These are phyloP conservation scores for Pantala flavescens DNA, from an alignment of 1,140 invertebrate species.

Conservation along the genomic window DNA sequence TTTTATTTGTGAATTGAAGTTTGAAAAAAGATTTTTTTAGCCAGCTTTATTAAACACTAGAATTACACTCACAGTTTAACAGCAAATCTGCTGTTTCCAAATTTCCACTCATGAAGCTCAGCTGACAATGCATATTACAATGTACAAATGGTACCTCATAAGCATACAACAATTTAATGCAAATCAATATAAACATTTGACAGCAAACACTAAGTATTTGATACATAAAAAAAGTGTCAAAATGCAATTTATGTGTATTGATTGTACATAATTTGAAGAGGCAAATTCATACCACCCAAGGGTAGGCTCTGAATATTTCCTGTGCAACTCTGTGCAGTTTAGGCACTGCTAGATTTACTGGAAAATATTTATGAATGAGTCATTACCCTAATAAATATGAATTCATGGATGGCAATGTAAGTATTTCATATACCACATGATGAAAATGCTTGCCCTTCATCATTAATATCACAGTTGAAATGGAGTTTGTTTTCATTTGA, in stretches of 20 bases:
- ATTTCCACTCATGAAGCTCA: conserved; percentile 1
- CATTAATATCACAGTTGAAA: conserved; percentile 9
- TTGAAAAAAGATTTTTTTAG: background rate
- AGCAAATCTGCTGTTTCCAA: background rate
- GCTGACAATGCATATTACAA: conserved; percentile 6
- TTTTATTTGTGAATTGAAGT: too few species aligned
- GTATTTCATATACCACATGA: background rate
- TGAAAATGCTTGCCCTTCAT: conserved; percentile 1
- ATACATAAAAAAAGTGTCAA: conserved; percentile 8
- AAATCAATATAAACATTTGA: conserved; percentile 11
- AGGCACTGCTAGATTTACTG: background rate
- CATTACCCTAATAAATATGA: background rate
- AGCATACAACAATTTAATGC: conserved; percentile 10
- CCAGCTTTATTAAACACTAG: conserved; percentile 9
- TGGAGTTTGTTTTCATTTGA: background rate
- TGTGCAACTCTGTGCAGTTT: background rate
- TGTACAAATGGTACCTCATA: conserved; percentile 9
- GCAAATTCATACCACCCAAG: background rate
- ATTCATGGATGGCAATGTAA: background rate
- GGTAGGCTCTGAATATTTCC: conserved; percentile 5
- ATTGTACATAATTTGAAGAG: conserved; percentile 8
- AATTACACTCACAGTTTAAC: conserved; percentile 1
- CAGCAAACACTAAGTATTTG: conserved; percentile 9
- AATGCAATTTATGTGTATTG: conserved; percentile 10
- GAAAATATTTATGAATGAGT: background rate